Base-by-base conservation (phyloP, 2,797 vertebrate species). In the Malurus splendens region DNA sequence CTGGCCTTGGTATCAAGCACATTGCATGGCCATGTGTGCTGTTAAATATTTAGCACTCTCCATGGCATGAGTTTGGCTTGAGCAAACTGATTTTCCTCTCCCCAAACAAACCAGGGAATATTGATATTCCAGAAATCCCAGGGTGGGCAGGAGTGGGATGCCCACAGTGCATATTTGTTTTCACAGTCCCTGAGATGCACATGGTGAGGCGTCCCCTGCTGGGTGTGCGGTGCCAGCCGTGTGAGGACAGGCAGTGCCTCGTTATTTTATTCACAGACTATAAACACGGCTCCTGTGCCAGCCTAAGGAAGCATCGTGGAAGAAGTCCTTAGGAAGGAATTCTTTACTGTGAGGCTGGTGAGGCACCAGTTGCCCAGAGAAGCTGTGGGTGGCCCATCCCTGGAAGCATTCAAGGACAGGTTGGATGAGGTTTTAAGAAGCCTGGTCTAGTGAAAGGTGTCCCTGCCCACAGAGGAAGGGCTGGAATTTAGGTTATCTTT, bases 131-230 rank as follows among this genome's bases (percentile, higher is more conserved):
- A 82, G 20, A 80, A 71, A 42, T 14, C 19, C 1, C 1, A 80
- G n/a, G 12, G 3, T 10, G 1, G 1, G 22, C 13, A 36, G 8
- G 17, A 22, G 7, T 16, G 9, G 11, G 41, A 64, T 52, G 45
- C 14, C 25, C 17, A 10, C 19, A 36, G 32, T 18, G 36, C 5
- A 5, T 65, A 61, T 57, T 74, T 77, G 9, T 30, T 85, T 71
- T 45, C 36, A 32, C 71, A 81, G 28, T 57, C 14, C 12, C 36
- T 32, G 47, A 67, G 54, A 7, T 18, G 23, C 12, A 3, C 8
- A 45, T 1, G 1, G 5, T 22, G 23, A 65, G 14, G 38, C 25
- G 42, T 24, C 13, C 14, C 27, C n/a, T 48, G 7, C 13, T 52
- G 65, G 18, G 7, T 52, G 8, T 23, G 19, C 0, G 0, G 12